phyloP scores from a whole-genome alignment of 2,888 invertebrate genomes.

The Agrenia bidenticulata region DNA sequence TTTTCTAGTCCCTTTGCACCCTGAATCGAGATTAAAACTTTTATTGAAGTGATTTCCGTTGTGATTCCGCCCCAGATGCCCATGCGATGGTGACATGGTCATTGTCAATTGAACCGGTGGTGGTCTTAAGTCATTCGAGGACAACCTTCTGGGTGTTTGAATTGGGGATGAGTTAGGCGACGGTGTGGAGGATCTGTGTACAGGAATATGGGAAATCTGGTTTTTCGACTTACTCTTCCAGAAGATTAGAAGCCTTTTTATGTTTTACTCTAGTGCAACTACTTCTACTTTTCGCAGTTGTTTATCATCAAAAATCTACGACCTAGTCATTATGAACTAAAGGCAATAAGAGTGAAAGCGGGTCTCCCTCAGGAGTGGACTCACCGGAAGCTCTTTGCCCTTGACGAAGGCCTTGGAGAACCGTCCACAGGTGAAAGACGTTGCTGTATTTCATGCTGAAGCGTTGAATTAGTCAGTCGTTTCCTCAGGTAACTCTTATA shows the following conservation, averaged over 20 bases:
- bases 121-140: slow-evolving; percentile 50
- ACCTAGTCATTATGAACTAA: too few relatives aligned
- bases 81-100: slow-evolving; percentile 44
- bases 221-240: too few relatives aligned
- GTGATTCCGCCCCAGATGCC: slow-evolving; percentile 34
- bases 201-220: too few relatives aligned
- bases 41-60: slow-evolving; percentile 10
- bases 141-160: slow-evolving; percentile 49
- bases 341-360: not conserved
- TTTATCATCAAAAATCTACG: too few relatives aligned
- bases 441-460: slow-evolving; percentile 53
- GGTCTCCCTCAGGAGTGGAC: slow-evolving; percentile 17
- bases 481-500: slow-evolving; percentile 52
- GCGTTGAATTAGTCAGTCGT: slow-evolving; percentile 52
- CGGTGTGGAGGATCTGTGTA: slow-evolving; percentile 49
- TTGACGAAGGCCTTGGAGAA: slow-evolving; percentile 50
- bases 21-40: slow-evolving; percentile 1
- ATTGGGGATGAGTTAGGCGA: slow-evolving; percentile 50
- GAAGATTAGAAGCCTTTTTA: too few relatives aligned
- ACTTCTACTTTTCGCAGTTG: too few relatives aligned
- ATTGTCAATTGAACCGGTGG: slow-evolving; percentile 48
- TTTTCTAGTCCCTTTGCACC: slow-evolving; percentile 33
- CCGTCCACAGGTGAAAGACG: slow-evolving; percentile 53
- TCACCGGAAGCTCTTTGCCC: slow-evolving; percentile 53
- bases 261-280: too few relatives aligned